phyloP scores from a whole-genome alignment of 2,113 vertebrate genomes.

The Hippoglossus stenolepis region DNA sequence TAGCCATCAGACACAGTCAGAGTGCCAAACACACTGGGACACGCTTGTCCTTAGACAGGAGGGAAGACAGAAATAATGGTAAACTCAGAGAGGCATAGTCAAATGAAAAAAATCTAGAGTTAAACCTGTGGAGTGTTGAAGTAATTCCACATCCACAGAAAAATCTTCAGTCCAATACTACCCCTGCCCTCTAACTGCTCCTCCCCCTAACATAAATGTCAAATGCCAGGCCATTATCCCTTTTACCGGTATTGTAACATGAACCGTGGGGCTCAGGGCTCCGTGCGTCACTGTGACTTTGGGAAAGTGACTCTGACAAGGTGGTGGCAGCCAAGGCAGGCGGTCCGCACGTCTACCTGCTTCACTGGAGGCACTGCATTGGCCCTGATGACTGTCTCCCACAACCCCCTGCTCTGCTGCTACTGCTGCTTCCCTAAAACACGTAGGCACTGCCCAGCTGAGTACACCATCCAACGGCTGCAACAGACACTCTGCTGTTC shows the following conservation, averaged over 20 bases:
- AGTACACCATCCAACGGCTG: constrained; percentile 29
- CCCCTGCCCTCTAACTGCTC: constrained; percentile 5
- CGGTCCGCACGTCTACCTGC: constrained; percentile 66
- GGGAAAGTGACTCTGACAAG: constrained; percentile 79
- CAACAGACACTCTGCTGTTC: constrained; percentile 62
- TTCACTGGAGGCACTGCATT: constrained; percentile 53
- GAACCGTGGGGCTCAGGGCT: constrained; percentile 70
- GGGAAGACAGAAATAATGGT: constrained; percentile 60
- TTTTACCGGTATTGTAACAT: constrained; percentile 75
- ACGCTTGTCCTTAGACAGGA: constrained; percentile 61
- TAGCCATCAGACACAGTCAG: constrained; percentile 74
- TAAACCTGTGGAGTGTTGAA: constrained; percentile 14
- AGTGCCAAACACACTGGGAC: constrained; percentile 69
- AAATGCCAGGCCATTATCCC: constrained; percentile 72
- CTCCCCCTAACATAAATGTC: constrained; percentile 61
- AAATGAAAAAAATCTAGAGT: not conserved
- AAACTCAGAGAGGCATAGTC: constrained; percentile 14
- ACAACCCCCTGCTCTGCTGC: constrained; percentile 57
- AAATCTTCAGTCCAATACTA: constrained; percentile 51
- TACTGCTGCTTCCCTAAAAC: constrained; percentile 43
- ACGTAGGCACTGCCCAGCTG: constrained; percentile 44
- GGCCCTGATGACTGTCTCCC: constrained; percentile 66
- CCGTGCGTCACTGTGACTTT: constrained; percentile 73
- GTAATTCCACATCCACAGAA: constrained; percentile 31
- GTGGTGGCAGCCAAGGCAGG: constrained; percentile 70